Evolutionary conservation across 2,888 invertebrate species (phyloP).

Genomic region (Aplocera efformata): DNA sequence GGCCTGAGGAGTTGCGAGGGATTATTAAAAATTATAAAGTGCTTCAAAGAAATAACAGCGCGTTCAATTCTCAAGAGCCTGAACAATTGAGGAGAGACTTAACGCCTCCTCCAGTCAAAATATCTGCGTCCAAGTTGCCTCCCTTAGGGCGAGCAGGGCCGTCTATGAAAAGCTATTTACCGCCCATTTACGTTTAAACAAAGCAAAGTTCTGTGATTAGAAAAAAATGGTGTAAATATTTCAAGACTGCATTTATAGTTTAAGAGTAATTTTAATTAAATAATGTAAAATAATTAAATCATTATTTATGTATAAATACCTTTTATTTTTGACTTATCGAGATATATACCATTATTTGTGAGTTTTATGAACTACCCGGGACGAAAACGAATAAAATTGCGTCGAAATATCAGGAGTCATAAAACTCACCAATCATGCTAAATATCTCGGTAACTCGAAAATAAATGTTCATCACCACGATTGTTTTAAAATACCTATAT

Average conservation of each 20-base stretch:
- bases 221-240: conserved; percentile 55
- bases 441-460: too few relatives aligned
- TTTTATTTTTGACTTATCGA: too few relatives aligned
- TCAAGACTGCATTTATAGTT: conserved; percentile 65
- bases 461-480: too few relatives aligned
- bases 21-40: conserved; percentile 71
- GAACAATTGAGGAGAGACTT: conserved; percentile 45
- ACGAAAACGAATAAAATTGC: too few relatives aligned
- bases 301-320: too few relatives aligned
- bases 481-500: too few relatives aligned
- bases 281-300: too few relatives aligned
- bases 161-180: conserved; percentile 65
- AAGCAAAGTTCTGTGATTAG: conserved; percentile 53
- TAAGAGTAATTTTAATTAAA: conserved; percentile 23
- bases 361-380: too few relatives aligned
- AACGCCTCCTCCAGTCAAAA: conserved; percentile 50
- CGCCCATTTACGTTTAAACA: conserved; percentile 58
- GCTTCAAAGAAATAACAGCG: conserved; percentile 58
- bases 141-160: conserved; percentile 72
- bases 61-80: conserved; percentile 40
- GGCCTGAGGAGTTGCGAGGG: conserved; percentile 57
- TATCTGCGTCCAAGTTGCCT: conserved; percentile 49
- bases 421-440: too few relatives aligned
- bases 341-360: too few relatives aligned
- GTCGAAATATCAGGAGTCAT: too few relatives aligned